phyloP scores from a whole-genome alignment of 2,888 invertebrate genomes.

The Rhagonycha fulva region DNA sequence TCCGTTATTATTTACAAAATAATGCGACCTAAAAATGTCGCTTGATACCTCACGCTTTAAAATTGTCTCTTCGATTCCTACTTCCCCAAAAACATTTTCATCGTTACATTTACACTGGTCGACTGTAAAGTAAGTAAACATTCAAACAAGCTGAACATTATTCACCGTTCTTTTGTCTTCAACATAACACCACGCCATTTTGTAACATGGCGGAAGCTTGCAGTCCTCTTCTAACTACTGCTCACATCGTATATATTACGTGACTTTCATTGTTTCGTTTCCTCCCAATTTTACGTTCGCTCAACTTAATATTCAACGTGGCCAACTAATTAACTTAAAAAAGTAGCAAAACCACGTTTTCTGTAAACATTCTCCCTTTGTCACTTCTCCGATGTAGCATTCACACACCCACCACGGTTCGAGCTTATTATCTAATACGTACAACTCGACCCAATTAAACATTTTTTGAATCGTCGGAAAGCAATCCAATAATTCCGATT shows the following conservation, averaged over 20 bases:
- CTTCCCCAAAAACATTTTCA: background rate
- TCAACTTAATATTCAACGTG: constrained; percentile 34
- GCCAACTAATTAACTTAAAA: background rate
- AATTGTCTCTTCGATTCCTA: background rate
- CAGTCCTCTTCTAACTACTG: constrained; percentile 32
- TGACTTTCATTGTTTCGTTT: constrained; percentile 35
- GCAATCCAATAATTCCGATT: background rate
- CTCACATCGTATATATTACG: constrained; percentile 32
- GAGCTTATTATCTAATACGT: background rate
- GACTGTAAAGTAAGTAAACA: constrained; percentile 37
- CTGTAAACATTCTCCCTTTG: background rate
- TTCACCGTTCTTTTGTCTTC: constrained; percentile 42
- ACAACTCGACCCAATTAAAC: background rate
- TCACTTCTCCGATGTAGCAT: background rate
- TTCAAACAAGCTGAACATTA: constrained; percentile 41
- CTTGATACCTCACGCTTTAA: background rate
- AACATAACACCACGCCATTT: constrained; percentile 44
- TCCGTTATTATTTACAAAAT: background rate
- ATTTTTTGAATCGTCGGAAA: background rate
- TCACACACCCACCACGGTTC: background rate
- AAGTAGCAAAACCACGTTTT: background rate
- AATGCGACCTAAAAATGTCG: background rate
- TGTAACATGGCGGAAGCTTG: constrained; percentile 42
- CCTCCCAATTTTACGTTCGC: constrained; percentile 33
- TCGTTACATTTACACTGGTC: constrained; percentile 32